A percentile compares a stretch with the other conserved stretches of the same genome.
Evolutionary conservation across 2,797 vertebrate genomes (phyloP).

Genomic region (Argya squamiceps): DNA sequence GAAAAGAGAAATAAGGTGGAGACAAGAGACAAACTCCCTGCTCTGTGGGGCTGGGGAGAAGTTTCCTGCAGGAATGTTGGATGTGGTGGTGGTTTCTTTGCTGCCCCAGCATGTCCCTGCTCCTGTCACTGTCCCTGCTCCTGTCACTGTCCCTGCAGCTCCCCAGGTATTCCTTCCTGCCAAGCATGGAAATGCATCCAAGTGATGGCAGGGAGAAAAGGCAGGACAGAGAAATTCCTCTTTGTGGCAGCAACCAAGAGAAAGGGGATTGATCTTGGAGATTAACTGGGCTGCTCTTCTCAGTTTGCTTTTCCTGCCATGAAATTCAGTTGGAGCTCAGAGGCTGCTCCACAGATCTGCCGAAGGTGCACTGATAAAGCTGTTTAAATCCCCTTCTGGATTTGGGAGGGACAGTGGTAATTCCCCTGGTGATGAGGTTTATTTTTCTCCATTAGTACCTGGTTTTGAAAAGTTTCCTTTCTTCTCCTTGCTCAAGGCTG

Average conservation of each 20-base stretch:
- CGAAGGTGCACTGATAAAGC: background rate
- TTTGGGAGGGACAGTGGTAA: background rate
- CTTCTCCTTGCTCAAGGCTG: constrained; percentile 10
- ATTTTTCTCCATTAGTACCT: background rate
- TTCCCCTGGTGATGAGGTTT: background rate
- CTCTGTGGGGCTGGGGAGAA: background rate
- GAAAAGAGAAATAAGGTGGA: background rate
- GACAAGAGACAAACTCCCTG: background rate
- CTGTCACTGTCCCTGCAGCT: background rate
- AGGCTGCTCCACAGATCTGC: background rate
- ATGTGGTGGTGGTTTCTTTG: background rate
- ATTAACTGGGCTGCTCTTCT: background rate
- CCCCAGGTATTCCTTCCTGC: background rate
- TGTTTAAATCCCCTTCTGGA: background rate
- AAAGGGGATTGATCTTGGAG: background rate
- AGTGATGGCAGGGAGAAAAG: background rate
- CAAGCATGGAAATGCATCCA: background rate
- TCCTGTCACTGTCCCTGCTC: background rate
- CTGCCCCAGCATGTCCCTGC: background rate
- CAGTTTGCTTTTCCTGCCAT: background rate
- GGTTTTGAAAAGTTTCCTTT: background rate
- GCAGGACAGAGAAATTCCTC: background rate
- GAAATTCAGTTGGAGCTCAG: background rate
- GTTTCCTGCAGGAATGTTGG: background rate
- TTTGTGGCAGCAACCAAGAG: background rate